Evolutionary conservation across 2,888 invertebrate genomes (phyloP), one percentile per base, ranked within the genome.

Genomic region (Hypercompe scribonia): DNA sequence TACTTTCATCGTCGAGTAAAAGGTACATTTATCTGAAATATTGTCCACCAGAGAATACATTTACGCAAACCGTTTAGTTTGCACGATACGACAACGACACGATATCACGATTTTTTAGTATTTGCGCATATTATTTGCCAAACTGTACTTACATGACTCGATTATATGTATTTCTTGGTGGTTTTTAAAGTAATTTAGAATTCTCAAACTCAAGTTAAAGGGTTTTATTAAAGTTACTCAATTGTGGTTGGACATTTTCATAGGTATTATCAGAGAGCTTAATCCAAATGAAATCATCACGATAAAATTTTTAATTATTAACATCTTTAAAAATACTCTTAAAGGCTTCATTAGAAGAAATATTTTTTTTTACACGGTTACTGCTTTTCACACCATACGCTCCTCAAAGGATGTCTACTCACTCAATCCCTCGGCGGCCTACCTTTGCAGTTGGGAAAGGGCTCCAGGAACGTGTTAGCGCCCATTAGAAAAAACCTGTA

Each of bases 71-170:
- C 13, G 10, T 71, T 71, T 71, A 65, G 31, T 11, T 39, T 2
- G 3, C 5, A 70, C 70, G 65, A 65, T n/a, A 70, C 70, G 70
- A 42, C n/a, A 21, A 39, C 36, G 71, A 71, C 58, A 65, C 54
- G 71, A 39, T 66, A 31, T 21, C 24, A n/a, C 10, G 31, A 31
- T 13, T 65, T 66, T 24, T n/a, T 2, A 24, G 13, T 31, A 58
- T 13, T 11, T n/a, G 2, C 13, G 13, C n/a, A 28, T 11, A 11
- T 58, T 28, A 28, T 61, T 61, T 4, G 31, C 10, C 18, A 33
- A 67, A 34, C 11, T 33, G 4, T 0, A 31, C 58, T 61, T 28
- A 28, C 10, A 13, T 13, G 10, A 28, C 11, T 58, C n/a, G 11
- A n/a, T 28, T 58, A 11, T 13, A 58, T 58, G 3, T 13, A 58